phyloP scores from a whole-genome alignment of 2,888 invertebrate genomes.

The Agrotis clavis region DNA sequence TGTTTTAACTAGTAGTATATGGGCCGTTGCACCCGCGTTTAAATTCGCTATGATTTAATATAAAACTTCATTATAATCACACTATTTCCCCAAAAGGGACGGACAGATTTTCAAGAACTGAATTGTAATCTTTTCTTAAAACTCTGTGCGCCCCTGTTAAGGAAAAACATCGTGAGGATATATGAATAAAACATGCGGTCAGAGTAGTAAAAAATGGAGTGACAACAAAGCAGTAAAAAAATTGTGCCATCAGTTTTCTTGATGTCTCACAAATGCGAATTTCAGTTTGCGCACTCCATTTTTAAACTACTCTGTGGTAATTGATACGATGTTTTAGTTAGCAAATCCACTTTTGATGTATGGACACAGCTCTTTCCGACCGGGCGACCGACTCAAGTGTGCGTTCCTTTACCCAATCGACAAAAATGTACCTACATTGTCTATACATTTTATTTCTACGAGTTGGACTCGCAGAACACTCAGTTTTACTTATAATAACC shows the following conservation, averaged over 20 bases:
- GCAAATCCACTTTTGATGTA: background rate
- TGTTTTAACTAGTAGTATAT: conserved; percentile 45
- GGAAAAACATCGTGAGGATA: background rate
- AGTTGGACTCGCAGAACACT: conserved; percentile 46
- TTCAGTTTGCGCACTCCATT: conserved; percentile 19
- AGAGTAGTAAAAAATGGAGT: conserved; percentile 21
- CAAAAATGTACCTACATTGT: conserved; percentile 46
- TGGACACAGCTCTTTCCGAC: background rate
- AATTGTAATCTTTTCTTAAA: background rate
- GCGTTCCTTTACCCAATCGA: conserved; percentile 16
- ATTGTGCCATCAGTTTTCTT: background rate
- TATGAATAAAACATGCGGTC: conserved; percentile 1
- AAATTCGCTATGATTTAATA: conserved; percentile 53
- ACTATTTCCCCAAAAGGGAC: background rate
- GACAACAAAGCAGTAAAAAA: background rate
- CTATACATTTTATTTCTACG: conserved; percentile 33
- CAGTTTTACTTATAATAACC: conserved; percentile 47
- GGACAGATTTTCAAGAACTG: conserved; percentile 18
- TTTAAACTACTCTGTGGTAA: conserved; percentile 12
- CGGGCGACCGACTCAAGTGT: background rate
- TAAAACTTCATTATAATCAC: conserved; percentile 7
- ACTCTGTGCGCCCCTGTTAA: background rate
- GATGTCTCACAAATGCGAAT: conserved; percentile 8
- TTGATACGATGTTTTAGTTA: background rate
- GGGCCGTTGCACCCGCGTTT: conserved; percentile 56